phyloP scores from a whole-genome alignment of 2,113 vertebrate genomes.

The Otis tarda region DNA sequence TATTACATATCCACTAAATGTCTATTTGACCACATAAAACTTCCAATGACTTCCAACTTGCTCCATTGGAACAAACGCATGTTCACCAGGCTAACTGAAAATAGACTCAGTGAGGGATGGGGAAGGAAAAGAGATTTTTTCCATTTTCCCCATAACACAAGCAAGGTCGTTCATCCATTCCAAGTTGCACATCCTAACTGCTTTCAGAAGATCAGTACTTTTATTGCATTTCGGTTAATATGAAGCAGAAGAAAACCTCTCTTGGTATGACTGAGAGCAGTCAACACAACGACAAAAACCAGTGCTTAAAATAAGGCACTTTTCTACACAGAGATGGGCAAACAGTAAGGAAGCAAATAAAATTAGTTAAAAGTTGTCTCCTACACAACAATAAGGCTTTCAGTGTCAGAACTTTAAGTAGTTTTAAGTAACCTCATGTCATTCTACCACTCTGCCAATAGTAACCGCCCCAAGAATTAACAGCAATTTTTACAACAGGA shows the following conservation, averaged over 20 bases:
- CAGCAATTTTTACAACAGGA: conserved; percentile 69
- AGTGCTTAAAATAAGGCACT: conserved; percentile 75
- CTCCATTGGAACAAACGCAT: background rate
- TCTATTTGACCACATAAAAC: conserved; percentile 58
- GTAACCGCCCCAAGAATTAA: conserved; percentile 71
- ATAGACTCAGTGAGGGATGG: conserved; percentile 20
- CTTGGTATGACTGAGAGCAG: conserved; percentile 28
- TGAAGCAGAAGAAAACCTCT: conserved; percentile 56
- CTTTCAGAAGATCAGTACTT: conserved; percentile 59
- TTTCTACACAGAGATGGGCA: conserved; percentile 23
- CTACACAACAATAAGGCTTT: conserved; percentile 74
- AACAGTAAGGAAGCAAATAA: conserved; percentile 64
- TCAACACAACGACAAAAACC: conserved; percentile 53
- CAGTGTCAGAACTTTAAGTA: conserved; percentile 84
- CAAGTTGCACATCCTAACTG: conserved; percentile 53
- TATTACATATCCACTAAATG: conserved; percentile 50
- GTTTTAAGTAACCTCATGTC: conserved; percentile 71
- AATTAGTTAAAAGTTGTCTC: conserved; percentile 60
- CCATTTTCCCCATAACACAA: conserved; percentile 34
- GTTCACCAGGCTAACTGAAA: conserved; percentile 56
- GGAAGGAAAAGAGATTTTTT: conserved; percentile 45
- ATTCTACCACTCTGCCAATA: conserved; percentile 72
- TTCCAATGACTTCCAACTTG: conserved; percentile 6
- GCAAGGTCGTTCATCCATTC: conserved; percentile 52
- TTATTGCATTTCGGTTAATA: conserved; percentile 56